Base-by-base conservation (phyloP, 2,113 vertebrate species). In the Tragelaphus buxtoni region DNA sequence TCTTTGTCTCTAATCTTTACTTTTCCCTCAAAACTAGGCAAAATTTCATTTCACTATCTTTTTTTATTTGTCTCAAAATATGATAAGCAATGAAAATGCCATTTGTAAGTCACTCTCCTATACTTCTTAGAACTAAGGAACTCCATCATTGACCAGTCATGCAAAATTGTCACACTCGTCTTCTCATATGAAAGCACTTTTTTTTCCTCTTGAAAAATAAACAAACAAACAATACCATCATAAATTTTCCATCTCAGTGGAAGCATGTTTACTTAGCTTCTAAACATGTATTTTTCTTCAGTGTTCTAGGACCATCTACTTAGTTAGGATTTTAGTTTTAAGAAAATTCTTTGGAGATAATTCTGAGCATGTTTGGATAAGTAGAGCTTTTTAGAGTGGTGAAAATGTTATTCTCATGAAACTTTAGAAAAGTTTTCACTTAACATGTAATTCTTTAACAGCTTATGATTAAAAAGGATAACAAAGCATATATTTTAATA, bases 351-450 rank as follows among this genome's bases (percentile, higher is more conserved):
- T 89, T 32, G 32, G 85, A 96, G 77, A 72, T 42, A 49, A 92
- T 63, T 84, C 58, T 87, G 60, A 79, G 49, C 61, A 39, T 45
- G 81, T 81, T 35, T 84, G 56, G 87, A 56, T 88, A 88, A n/a
- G 55, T 1, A 88, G n/a, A 24, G 10, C 56, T 77, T 60, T 97
- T 76, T 26, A 80, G 30, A 53, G 39, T 82, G 69, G 1, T 74
- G 81, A 45, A 65, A 76, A 90, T 47, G 79, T 89, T 72, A 87
- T 77, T 91, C 81, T 82, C n/a, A 63, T 24, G 55, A 81, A 96
- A 95, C 61, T 94, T 97, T 47, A 87, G 58, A 69, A 63, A 94
- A 96, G 61, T 93, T 94, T 84, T n/a, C 51, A 53, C 51, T 88
- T 45, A 76, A 2, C 39, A 58, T 83, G 3, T 69, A 72, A 47